Evolutionary conservation across 1,140 invertebrate species (phyloP).

Genomic region (Manduca sexta): DNA sequence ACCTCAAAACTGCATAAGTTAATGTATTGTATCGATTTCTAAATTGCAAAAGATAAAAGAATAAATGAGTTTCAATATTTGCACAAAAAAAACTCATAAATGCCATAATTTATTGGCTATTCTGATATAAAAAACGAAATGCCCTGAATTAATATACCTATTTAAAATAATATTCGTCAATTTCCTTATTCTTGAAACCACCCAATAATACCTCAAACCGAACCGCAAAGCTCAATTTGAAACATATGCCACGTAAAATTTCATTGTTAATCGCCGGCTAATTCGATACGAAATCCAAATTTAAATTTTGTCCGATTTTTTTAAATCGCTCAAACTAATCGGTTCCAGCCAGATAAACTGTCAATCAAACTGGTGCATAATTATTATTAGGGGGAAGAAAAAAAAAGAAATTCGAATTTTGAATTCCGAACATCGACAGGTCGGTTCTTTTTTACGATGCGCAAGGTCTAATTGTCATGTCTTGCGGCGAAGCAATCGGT

Average conservation of each 20-base stretch:
- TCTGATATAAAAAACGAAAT: too few species aligned
- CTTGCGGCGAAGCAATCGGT: slow-evolving; percentile 58
- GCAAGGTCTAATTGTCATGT: slow-evolving; percentile 44
- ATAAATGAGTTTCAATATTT: too few species aligned
- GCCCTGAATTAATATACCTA: too few species aligned
- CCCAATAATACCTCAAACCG: not conserved
- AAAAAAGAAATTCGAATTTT: slow-evolving; percentile 13
- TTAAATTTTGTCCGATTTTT: slow-evolving; percentile 17
- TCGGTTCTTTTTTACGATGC: slow-evolving; percentile 27
- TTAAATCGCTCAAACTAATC: not conserved
- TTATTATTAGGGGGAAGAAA: slow-evolving; percentile 18
- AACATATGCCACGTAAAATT: slow-evolving; percentile 23
- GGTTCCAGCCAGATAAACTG: slow-evolving; percentile 12
- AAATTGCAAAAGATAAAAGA: too few species aligned
- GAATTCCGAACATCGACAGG: slow-evolving; percentile 44
- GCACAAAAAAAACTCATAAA: too few species aligned
- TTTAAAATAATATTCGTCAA: too few species aligned
- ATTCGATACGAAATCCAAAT: slow-evolving; percentile 20
- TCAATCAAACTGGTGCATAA: slow-evolving; percentile 23
- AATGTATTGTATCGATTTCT: too few species aligned
- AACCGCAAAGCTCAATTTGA: slow-evolving; percentile 15
- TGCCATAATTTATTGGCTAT: too few species aligned
- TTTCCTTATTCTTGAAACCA: not conserved
- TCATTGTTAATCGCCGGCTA: slow-evolving; percentile 16
- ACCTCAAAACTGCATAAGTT: too few species aligned